Evolutionary conservation across 2,797 vertebrate genomes (phyloP).

Genomic region (Halcyon smyrnensis): DNA sequence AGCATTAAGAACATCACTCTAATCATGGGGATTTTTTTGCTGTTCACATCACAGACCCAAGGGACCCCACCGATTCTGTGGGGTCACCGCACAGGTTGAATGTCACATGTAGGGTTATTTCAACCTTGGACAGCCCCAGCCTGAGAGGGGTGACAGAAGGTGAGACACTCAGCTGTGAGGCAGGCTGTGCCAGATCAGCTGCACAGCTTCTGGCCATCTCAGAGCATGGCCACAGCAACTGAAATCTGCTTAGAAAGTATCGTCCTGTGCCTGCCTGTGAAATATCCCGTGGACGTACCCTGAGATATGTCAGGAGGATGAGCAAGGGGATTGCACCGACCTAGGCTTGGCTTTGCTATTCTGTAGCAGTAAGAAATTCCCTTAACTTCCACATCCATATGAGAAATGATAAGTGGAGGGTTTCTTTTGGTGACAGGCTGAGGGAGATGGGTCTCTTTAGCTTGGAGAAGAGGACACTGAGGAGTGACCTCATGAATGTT

Average conservation of each 20-base stretch:
- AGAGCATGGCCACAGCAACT: background rate
- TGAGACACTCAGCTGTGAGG: background rate
- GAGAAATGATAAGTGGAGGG: background rate
- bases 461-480: too few relatives aligned
- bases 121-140: background rate
- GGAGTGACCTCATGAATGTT: too few relatives aligned
- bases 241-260: background rate
- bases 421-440: background rate
- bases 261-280: background rate
- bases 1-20: background rate
- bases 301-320: rapidly evolving
- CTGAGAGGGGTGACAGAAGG: background rate
- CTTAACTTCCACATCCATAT: rapidly evolving
- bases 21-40: background rate
- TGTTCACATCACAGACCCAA: background rate
- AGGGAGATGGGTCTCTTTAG: too few relatives aligned
- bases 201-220: conserved; percentile 14
- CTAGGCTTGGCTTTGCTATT: background rate
- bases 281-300: rapidly evolving
- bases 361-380: background rate
- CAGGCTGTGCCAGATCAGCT: background rate
- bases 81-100: background rate
- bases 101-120: background rate
- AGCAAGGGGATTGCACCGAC: background rate
- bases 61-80: rapidly evolving